Evolutionary conservation across 2,797 vertebrate genomes (phyloP).

Genomic region (Geotrypetes seraphini): DNA sequence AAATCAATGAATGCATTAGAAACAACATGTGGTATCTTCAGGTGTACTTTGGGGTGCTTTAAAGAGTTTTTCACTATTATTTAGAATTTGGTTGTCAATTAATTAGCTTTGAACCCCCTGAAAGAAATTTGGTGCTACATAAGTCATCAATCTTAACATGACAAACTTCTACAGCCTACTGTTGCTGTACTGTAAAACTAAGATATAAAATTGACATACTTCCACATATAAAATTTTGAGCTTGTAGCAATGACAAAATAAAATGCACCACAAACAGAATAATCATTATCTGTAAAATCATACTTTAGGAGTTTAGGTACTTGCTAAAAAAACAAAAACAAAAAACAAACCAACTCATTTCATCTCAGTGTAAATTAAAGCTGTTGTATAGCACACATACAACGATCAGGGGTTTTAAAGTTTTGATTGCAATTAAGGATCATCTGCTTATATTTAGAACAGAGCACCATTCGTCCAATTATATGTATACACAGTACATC

Average conservation of each 20-base stretch:
- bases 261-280: conserved; percentile 3
- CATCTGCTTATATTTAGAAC: conserved; percentile 54
- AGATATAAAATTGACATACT: neutral
- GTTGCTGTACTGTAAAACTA: neutral
- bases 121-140: neutral
- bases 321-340: no score
- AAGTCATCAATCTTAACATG: conserved; percentile 1
- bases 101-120: conserved; percentile 76
- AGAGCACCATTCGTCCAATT: conserved; percentile 52
- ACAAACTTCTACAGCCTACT: no score
- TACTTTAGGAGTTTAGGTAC: conserved; percentile 14
- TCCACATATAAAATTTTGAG: no score
- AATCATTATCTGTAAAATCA: conserved; percentile 18
- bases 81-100: conserved; percentile 83
- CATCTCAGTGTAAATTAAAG: conserved; percentile 17
- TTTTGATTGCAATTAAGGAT: conserved; percentile 63
- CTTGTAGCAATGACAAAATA: neutral
- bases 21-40: conserved; percentile 86
- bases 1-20: conserved; percentile 67
- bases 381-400: conserved; percentile 11
- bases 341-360: conserved; percentile 1
- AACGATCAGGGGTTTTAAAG: conserved; percentile 45
- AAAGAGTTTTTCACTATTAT: conserved; percentile 62
- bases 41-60: conserved; percentile 94
- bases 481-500: conserved; percentile 25